These are phyloP conservation scores for Macrophya annulata DNA, from an alignment of 2,888 invertebrate species.

Conservation along the genomic window DNA sequence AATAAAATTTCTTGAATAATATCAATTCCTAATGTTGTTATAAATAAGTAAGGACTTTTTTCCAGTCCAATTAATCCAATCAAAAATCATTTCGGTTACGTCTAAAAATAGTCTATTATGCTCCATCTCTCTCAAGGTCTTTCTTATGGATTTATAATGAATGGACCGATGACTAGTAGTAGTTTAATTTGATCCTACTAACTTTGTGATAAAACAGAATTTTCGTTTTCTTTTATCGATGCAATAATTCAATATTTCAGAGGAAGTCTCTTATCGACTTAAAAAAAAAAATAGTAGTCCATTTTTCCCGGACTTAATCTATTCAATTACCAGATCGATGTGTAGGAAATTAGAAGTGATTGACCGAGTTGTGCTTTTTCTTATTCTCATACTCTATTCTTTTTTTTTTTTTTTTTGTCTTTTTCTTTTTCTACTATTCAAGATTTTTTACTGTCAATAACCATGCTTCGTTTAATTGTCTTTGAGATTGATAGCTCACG, in stretches of 20 bases:
- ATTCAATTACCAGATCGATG: conserved; percentile 6
- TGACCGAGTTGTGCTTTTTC: neutral
- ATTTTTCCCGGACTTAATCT: neutral
- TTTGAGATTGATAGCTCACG: neutral
- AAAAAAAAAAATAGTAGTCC: neutral
- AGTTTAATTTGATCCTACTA: neutral
- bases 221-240: neutral
- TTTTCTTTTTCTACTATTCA: neutral
- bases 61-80: no score
- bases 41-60: no score
- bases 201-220: neutral
- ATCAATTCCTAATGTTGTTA: no score
- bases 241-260: neutral
- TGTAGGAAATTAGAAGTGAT: neutral
- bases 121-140: no score
- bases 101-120: no score
- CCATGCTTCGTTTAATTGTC: neutral
- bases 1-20: neutral
- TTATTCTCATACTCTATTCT: neutral
- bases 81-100: no score
- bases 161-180: no score
- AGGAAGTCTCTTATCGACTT: neutral
- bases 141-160: no score
- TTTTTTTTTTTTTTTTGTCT: neutral
- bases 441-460: neutral